Conservation (phyloP, 2,113 vertebrate species). For the Rhynchomys soricoides region DNA sequence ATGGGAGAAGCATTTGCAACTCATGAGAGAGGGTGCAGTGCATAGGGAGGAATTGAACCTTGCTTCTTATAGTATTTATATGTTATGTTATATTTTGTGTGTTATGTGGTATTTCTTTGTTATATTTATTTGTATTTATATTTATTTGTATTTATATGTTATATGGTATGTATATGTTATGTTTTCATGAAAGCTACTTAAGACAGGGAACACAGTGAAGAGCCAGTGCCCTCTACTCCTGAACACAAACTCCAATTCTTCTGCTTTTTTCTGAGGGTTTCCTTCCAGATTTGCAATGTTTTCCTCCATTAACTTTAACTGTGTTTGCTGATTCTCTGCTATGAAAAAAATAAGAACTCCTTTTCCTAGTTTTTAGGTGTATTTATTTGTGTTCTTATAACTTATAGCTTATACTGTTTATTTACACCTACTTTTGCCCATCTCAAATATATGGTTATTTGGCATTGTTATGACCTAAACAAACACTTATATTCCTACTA, state of each 20-base stretch:
- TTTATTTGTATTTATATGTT: too few relatives aligned
- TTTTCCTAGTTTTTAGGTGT: not conserved
- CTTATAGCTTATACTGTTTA: not conserved
- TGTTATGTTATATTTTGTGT: not conserved
- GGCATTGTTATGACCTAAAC: not conserved
- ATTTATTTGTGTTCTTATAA: not conserved
- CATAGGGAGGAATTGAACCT: not conserved
- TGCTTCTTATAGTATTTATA: not conserved
- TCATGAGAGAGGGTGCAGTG: not conserved
- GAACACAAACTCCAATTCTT: not conserved
- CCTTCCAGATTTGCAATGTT: not conserved
- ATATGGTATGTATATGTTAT: too few relatives aligned
- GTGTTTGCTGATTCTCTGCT: not conserved
- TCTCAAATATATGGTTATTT: not conserved
- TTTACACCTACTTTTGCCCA: not conserved
- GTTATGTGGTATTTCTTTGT: too few relatives aligned
- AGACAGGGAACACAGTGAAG: not conserved
- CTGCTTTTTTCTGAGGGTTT: not conserved
- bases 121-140: too few relatives aligned
- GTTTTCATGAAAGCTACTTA: not conserved
- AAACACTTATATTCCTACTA: not conserved
- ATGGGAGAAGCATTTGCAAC: not conserved
- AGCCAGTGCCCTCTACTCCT: not conserved
- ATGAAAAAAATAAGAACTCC: not conserved
- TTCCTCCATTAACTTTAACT: slow-evolving; percentile 9